Base-by-base conservation (phyloP, 1,140 invertebrate species). In the Helicorthomorpha holstii region DNA sequence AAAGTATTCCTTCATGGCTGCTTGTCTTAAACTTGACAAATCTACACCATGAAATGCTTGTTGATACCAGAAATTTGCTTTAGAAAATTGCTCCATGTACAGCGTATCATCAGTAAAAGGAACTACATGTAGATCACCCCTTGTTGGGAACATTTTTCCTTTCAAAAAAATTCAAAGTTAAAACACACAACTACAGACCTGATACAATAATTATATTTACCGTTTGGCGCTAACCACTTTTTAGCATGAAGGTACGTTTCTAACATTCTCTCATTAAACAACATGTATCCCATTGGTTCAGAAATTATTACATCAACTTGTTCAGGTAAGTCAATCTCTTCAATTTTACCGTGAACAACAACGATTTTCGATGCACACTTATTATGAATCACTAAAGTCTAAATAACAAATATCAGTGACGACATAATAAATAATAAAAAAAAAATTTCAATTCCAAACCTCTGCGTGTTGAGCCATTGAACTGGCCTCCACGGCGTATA, bases 221-320 rank as follows among this genome's bases (percentile, higher is more conserved):
- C 91, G 64, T 81, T 80, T 47, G 88, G 83, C 70, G 82, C 83
- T 14, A 99, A 73, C 89, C 92, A 99, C 64, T 98, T 98, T 64
- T 97, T 95, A 2, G 94, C 93, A 73, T 98, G 93, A 44, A 99
- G 71, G 72, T 94, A 99, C 3, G 92, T 96, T 73, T 99, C 95
- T 55, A 99, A 71, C 95, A 99, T 99, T 58, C 95, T 75, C 70
- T 99, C 95, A 71, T 99, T 99, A 63, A 96, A 96, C 12, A 99
- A 71, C 95, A 98, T 98, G 63, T 98, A 98, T 25, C 95, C 95
- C 95, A 98, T 98, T 0, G 95, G 95, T 70, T 99, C 95, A 7
- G 92, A 97, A 55, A 99, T 92, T 60, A 98, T 96, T 26, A 95
- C 81, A 71, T 98, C 94, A 14, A 98, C 93, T 60, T 76, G 77